A percentile compares a stretch with the other conserved stretches of the same genome.
These are phyloP conservation scores for Fragum fragum DNA, from an alignment of 2,888 invertebrate genomes.

Conservation along the genomic window DNA sequence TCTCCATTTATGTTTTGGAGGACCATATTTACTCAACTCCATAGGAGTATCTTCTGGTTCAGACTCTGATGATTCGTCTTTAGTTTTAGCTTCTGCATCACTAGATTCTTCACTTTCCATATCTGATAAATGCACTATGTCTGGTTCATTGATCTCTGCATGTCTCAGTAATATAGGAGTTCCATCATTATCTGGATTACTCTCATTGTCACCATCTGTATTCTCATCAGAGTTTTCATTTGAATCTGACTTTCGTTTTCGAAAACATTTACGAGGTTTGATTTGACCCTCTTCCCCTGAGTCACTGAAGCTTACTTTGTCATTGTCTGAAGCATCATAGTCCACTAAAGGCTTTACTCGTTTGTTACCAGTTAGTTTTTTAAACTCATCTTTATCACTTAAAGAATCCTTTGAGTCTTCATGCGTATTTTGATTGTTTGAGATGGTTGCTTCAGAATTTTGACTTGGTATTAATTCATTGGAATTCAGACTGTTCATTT, in stretches of 20 bases:
- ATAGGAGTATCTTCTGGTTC: constrained; percentile 67
- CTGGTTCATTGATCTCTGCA: neutral
- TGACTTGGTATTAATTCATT: neutral
- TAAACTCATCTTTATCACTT: neutral
- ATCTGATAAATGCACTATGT: constrained; percentile 18
- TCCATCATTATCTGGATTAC: constrained; percentile 26
- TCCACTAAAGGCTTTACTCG: constrained; percentile 21
- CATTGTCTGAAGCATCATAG: constrained; percentile 30
- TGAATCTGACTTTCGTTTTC: constrained; percentile 47
- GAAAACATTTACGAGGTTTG: constrained; percentile 36
- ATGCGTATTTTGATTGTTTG: neutral
- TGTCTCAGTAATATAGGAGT: constrained; percentile 40
- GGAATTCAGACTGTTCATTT: neutral
- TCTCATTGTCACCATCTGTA: constrained; percentile 50
- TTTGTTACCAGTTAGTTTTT: constrained; percentile 1
- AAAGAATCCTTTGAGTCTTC: constrained; percentile 4
- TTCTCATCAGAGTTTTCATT: constrained; percentile 31
- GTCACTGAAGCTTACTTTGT: neutral
- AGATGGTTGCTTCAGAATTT: neutral
- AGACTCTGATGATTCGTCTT: constrained; percentile 57
- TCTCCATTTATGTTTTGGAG: constrained; percentile 89
- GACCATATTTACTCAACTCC: constrained; percentile 61
- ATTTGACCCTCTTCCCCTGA: neutral
- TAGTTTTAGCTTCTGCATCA: constrained; percentile 34
- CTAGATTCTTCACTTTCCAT: constrained; percentile 51